Evolutionary conservation across 1,140 invertebrate species (phyloP).

Genomic region (Aphis gossypii): DNA sequence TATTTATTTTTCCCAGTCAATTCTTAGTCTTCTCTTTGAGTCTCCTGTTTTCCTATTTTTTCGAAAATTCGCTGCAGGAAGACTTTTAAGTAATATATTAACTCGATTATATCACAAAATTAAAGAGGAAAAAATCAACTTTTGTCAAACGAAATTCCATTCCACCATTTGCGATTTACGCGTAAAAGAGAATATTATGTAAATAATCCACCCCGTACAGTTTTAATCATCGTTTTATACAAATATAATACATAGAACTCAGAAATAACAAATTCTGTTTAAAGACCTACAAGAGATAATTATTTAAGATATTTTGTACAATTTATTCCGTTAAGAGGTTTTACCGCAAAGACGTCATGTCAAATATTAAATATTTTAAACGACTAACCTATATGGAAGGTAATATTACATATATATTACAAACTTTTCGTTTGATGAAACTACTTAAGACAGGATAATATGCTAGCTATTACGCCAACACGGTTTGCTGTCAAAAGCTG

Average conservation of each 20-base stretch:
- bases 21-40: neutral
- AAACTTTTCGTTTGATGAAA: neutral
- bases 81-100: neutral
- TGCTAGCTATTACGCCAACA: neutral
- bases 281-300: neutral
- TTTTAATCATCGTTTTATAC: neutral
- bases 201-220: neutral
- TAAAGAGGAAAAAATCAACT: neutral
- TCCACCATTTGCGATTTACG: neutral
- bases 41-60: neutral
- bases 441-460: neutral
- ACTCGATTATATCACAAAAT: neutral
- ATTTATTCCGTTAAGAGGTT: neutral
- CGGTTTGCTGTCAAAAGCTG: neutral
- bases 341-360: neutral
- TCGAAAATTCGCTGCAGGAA: neutral
- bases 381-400: neutral
- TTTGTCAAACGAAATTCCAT: neutral
- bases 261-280: neutral
- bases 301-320: neutral
- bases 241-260: neutral
- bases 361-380: neutral
- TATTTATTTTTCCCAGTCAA: neutral
- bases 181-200: neutral
- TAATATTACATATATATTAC: neutral